These are phyloP conservation scores for Myathropa florea DNA, from an alignment of 2,888 invertebrate genomes.

Conservation along the genomic window DNA sequence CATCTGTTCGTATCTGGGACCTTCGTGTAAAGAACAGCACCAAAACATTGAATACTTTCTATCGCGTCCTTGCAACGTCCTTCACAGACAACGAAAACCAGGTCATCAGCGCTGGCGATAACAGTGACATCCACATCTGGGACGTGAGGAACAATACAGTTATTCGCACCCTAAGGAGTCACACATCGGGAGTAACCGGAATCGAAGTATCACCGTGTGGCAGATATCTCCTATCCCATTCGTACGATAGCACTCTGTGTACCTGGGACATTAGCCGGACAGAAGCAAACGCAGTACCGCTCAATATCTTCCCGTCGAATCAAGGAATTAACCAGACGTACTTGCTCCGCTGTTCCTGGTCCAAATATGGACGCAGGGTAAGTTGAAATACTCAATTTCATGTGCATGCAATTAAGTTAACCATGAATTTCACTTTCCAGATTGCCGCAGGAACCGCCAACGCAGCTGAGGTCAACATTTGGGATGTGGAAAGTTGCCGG, in stretches of 20 bases:
- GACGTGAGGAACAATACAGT: too few species aligned
- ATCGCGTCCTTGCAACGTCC: neutral
- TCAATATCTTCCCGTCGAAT: neutral
- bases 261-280: constrained; percentile 88
- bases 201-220: constrained; percentile 95
- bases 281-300: too few species aligned
- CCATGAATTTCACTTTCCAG: constrained; percentile 79
- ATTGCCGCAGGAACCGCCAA: constrained; percentile 93
- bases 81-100: neutral
- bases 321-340: neutral
- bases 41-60: neutral
- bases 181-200: constrained; percentile 96
- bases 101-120: neutral
- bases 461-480: constrained; percentile 92
- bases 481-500: constrained; percentile 95
- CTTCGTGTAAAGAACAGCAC: neutral
- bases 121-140: too few species aligned
- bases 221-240: constrained; percentile 92
- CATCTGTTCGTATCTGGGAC: constrained; percentile 5
- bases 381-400: neutral
- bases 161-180: constrained; percentile 84
- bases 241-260: constrained; percentile 95
- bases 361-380: constrained; percentile 83
- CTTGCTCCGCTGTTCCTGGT: neutral
- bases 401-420: neutral